Percentiles rank a stretch among this genome's conserved stretches.
Conservation (phyloP, 2,113 vertebrate genomes). For the Cyprinodon brontotheroides region DNA sequence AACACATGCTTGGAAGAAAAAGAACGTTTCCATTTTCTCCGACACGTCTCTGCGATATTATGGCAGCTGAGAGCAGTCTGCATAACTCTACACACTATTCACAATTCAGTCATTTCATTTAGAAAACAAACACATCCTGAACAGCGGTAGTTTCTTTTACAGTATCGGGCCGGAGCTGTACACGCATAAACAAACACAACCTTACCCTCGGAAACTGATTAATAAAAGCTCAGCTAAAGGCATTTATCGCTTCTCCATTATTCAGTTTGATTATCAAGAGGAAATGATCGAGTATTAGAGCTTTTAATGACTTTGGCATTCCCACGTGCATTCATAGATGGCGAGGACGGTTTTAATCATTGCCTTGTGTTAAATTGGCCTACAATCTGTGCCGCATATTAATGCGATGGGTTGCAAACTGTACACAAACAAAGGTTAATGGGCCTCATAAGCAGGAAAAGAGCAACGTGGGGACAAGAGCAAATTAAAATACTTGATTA, state of each 20-base stretch:
- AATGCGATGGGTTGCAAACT: conserved; percentile 56
- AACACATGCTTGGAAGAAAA: no score
- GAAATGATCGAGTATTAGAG: conserved; percentile 78
- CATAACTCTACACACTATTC: neutral
- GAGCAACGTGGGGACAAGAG: conserved; percentile 58
- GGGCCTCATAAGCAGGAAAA: conserved; percentile 64
- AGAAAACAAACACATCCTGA: neutral
- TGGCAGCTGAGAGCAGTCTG: neutral
- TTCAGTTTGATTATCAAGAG: conserved; percentile 80
- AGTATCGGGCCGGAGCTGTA: neutral
- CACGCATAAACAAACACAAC: conserved; percentile 19
- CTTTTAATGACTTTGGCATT: conserved; percentile 82
- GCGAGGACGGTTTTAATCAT: conserved; percentile 79
- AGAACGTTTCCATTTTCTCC: neutral
- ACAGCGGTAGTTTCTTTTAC: neutral
- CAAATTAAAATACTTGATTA: conserved; percentile 75
- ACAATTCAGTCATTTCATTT: neutral
- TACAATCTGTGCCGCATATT: conserved; percentile 66
- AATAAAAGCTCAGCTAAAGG: conserved; percentile 64
- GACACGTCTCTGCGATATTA: neutral
- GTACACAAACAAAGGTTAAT: conserved; percentile 66
- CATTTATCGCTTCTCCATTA: conserved; percentile 70
- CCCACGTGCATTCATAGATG: conserved; percentile 69
- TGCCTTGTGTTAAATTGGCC: conserved; percentile 55
- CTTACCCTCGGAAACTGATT: conserved; percentile 66